Base-by-base conservation (phyloP, 1,140 invertebrate species). In the Phthorimaea operculella region DNA sequence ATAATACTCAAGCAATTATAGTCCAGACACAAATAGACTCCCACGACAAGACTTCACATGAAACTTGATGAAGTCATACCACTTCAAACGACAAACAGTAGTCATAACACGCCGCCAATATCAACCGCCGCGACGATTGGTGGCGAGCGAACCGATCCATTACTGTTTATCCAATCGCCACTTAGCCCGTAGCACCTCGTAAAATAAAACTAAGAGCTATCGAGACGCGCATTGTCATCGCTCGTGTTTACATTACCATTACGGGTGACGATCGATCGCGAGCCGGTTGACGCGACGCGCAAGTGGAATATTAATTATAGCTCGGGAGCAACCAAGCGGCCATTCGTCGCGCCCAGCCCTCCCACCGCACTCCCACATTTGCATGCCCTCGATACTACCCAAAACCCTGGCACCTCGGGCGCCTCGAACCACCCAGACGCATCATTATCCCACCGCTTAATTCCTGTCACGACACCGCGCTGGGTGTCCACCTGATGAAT, bases 401-500 rank as follows among this genome's bases (percentile, higher is more conserved):
- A 73, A 81, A 79, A 79, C 73, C 64, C 70, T 75, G 76, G 76
- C 71, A 79, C 75, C 18, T 61, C 72, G 64, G 67, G 68, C 71
- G 74, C 72, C 74, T 64, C 73, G 64, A 80, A 70, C 76, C 79
- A 84, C 78, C 81, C 76, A 72, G 72, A 72, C 67, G 59, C 64
- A 66, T 75, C 72, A 79, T 79, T 80, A 79, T 74, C 66, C 60
- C 60, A 68, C 58, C 64, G 64, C 71, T 78, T 74, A 79, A 84
- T 84, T 83, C 81, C 68, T 74, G 78, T 84, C 81, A 84, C 81
- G 78, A 69, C 71, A 58, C 63, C 79, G 71, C 68, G 61, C 71
- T 81, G 81, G 78, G 79, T 80, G 79, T 83, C 79, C 80, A 73
- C 61, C 74, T 76, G 74, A 77, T 84, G 77, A 84, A 84, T 84